phyloP scores from a whole-genome alignment of 2,113 vertebrate genomes.

The Psittacula cyanocephala region DNA sequence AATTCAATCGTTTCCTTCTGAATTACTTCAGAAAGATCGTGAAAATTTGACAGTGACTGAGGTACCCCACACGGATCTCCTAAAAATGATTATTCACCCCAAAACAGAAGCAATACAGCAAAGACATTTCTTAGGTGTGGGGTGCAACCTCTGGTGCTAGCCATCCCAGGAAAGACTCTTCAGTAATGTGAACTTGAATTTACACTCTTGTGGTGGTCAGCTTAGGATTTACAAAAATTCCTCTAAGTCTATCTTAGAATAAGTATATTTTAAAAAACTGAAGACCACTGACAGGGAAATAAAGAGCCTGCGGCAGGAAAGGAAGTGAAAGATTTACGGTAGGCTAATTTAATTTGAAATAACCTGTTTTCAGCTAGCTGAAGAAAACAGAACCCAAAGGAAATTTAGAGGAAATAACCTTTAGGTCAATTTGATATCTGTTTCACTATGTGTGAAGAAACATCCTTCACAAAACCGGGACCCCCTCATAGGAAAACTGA shows the following conservation, averaged over 20 bases:
- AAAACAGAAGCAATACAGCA: neutral
- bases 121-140: neutral
- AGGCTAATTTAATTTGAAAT: slow-evolving; percentile 52
- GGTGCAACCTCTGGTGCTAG: neutral
- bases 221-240: neutral
- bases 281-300: neutral
- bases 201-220: neutral
- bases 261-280: neutral
- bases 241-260: neutral
- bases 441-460: slow-evolving; percentile 21
- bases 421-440: slow-evolving; percentile 51
- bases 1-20: neutral
- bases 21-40: neutral
- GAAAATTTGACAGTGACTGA: neutral
- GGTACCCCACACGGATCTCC: neutral
- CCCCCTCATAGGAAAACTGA: neutral
- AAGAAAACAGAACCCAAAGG: slow-evolving; percentile 57
- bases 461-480: slow-evolving; percentile 14
- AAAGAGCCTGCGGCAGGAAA: slow-evolving; percentile 41
- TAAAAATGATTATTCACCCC: neutral
- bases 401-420: slow-evolving; percentile 59
- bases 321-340: slow-evolving; percentile 28
- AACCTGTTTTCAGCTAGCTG: slow-evolving; percentile 16
- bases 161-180: neutral
- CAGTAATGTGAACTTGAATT: neutral